Evolutionary conservation across 2,113 vertebrate genomes (phyloP).

Genomic region (Nannobrachium achirus): DNA sequence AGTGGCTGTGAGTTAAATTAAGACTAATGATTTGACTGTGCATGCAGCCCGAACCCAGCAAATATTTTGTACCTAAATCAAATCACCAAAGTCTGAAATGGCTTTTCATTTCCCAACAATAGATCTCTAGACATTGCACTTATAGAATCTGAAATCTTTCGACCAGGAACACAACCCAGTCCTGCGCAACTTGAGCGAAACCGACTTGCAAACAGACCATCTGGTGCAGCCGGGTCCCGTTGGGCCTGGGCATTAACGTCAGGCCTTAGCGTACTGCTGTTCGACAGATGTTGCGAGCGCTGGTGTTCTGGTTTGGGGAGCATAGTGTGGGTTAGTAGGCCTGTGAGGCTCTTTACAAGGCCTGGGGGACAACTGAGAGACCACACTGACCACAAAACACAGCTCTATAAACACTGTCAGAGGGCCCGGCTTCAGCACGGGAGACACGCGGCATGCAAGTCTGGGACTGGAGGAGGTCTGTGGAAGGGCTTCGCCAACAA

Average conservation of each 20-base stretch:
- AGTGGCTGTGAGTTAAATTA: no score
- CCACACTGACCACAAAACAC: slow-evolving; percentile 60
- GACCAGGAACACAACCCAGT: background rate
- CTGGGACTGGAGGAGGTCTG: slow-evolving; percentile 28
- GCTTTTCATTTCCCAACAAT: no score
- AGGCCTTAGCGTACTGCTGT: slow-evolving; percentile 23
- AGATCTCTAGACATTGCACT: no score
- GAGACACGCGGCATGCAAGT: slow-evolving; percentile 2
- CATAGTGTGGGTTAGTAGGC: slow-evolving; percentile 41
- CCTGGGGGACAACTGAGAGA: slow-evolving; percentile 54
- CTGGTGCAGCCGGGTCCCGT: background rate
- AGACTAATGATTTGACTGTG: no score
- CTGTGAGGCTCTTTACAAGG: slow-evolving; percentile 63
- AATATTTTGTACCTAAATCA: no score
- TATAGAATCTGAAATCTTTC: no score
- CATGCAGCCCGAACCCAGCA: no score
- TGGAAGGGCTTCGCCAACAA: slow-evolving; percentile 17
- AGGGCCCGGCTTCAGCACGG: slow-evolving; percentile 19
- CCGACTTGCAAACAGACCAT: background rate
- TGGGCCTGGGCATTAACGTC: slow-evolving; percentile 44
- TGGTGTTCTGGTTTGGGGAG: slow-evolving; percentile 57
- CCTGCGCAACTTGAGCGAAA: background rate
- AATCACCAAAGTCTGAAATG: no score
- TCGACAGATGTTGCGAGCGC: slow-evolving; percentile 65
- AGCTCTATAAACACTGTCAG: slow-evolving; percentile 61